phyloP scores from a whole-genome alignment of 2,888 invertebrate species.

The Cetonia aurata region DNA sequence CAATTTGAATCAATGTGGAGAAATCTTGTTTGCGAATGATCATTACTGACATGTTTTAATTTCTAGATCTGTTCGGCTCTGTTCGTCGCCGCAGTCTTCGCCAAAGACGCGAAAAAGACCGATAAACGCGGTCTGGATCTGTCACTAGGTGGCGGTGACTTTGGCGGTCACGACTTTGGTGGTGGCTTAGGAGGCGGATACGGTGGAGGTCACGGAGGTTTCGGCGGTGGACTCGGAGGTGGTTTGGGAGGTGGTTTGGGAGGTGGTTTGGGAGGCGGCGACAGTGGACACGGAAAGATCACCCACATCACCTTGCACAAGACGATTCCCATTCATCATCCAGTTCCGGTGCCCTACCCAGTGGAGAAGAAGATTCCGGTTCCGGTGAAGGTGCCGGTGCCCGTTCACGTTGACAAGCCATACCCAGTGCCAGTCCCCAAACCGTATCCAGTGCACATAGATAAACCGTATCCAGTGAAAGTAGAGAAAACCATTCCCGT shows the following conservation, averaged over 20 bases:
- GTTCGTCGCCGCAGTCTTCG: constrained; percentile 37
- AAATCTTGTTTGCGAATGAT: background rate
- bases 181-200: constrained; percentile 36
- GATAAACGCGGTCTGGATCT: constrained; percentile 46
- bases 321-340: constrained; percentile 41
- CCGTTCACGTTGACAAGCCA: constrained; percentile 45
- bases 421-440: constrained; percentile 46
- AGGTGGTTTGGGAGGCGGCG: constrained; percentile 41
- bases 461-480: constrained; percentile 45
- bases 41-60: background rate
- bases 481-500: constrained; percentile 43
- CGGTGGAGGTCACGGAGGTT: constrained; percentile 29
- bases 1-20: too few relatives aligned
- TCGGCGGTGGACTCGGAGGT: constrained; percentile 42
- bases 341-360: constrained; percentile 43
- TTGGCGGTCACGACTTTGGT: constrained; percentile 19
- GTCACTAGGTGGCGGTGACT: constrained; percentile 41
- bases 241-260: constrained; percentile 40
- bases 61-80: constrained; percentile 45
- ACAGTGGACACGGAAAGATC: constrained; percentile 41
- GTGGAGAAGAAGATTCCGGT: constrained; percentile 42
- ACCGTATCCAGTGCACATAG: constrained; percentile 46
- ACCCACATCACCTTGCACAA: constrained; percentile 46
- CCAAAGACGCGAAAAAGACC: constrained; percentile 42
- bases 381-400: constrained; percentile 42